A percentile compares a stretch with the other conserved stretches of the same genome.
These are phyloP conservation scores for Cylas formicarius DNA, from an alignment of 1,140 invertebrate species.

Conservation along the genomic window DNA sequence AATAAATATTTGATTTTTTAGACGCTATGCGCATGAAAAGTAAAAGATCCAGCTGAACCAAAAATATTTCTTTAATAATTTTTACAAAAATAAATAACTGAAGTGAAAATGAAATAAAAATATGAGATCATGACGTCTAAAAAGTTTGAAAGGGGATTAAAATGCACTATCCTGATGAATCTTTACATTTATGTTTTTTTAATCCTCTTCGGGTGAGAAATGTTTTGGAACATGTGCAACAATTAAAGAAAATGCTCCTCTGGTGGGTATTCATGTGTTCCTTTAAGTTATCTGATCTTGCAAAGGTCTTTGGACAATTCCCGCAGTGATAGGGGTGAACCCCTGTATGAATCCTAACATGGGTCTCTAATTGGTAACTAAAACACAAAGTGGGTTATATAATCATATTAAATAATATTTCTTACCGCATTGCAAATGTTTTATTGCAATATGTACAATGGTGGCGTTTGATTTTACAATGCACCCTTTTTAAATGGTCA, in stretches of 20 bases:
- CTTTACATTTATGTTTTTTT: conserved; percentile 14
- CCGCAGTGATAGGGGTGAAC: conserved; percentile 8
- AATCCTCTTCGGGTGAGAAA: conserved; percentile 8
- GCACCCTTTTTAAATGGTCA: conserved; percentile 29
- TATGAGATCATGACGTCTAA: no score
- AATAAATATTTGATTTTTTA: no score
- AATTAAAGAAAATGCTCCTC: conserved; percentile 4
- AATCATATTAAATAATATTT: conserved; percentile 4
- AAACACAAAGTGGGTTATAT: neutral
- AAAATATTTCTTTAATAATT: no score
- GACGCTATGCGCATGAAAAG: no score
- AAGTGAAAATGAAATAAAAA: no score
- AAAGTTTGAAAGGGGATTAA: neutral
- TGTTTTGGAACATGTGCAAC: conserved; percentile 4
- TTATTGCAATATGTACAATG: conserved; percentile 30
- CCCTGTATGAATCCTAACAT: conserved; percentile 12
- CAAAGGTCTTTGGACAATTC: conserved; percentile 8
- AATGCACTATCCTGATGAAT: neutral
- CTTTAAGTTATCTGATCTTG: conserved; percentile 11
- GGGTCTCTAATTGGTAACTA: conserved; percentile 10
- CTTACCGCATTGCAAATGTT: conserved; percentile 23
- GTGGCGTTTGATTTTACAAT: conserved; percentile 27
- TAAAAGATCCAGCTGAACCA: no score
- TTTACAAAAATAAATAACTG: no score
- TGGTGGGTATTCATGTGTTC: conserved; percentile 11